Evolutionary conservation across 1,140 invertebrate species (phyloP), one percentile per base, ranked within the genome.

Genomic region (Bombus pascuorum): DNA sequence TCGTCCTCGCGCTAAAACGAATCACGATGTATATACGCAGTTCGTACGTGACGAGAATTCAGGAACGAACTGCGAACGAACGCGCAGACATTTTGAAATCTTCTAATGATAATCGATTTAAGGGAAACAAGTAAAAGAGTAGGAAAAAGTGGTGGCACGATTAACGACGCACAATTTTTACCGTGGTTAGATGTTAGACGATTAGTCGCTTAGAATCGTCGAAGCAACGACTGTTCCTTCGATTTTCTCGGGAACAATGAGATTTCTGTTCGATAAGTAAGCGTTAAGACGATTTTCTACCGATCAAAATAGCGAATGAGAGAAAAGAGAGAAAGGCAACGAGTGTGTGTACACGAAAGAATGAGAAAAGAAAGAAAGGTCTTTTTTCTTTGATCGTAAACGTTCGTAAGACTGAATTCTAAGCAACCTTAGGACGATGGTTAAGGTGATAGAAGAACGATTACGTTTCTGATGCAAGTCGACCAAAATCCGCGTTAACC

Each of bases 201-300:
- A 74, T 53, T 75, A 74, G 59, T 34, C 34, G 70, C 32, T 85
- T 85, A 81, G 84, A 66, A 74, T 68, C 77, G 78, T 81, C 83
- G 83, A 74, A 57, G 66, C 70, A 47, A 80, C 65, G 65, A 53
- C 32, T 71, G 71, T 86, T 86, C 59, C 85, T 89, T 89, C 89
- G 89, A 85, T 75, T 53, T 32, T n/a, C 10, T 75, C 65, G 89
- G 89, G 89, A 90, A 85, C 89, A 89, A 90, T 85, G 18, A 71
- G 57, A 66, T 68, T 79, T 89, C 65, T 66, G 80, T 89, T 84
- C 65, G 75, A 84, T 84, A 79, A 44, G 42, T 66, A 59, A 59
- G 47, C 47, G 75, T 68, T 77, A 77, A 80, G 72, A 77, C 76
- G 79, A 39, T 84, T 89, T 81, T 84, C 66, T 86, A 68, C 25